Percentiles rank a stretch among this genome's conserved stretches.
Conservation (phyloP, 1,140 invertebrate species). For the Uloborus diversus region DNA sequence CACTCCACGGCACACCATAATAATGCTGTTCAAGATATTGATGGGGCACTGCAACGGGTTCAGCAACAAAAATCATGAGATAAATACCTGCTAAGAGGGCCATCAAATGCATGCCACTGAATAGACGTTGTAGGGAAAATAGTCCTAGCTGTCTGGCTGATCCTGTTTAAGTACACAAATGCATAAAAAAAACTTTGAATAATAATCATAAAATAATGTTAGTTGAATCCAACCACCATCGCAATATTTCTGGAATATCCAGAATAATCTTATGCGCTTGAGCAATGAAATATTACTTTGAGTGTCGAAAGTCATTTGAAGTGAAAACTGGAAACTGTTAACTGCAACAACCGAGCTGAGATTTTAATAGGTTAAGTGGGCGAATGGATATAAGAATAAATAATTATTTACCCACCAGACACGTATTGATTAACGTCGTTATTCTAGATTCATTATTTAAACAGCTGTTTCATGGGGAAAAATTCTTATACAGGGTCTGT, state of each 20-base stretch:
- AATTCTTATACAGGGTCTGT: no score
- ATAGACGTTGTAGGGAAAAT: constrained; percentile 24
- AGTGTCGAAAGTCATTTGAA: neutral
- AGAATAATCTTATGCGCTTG: neutral
- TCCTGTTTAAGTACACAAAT: constrained; percentile 30
- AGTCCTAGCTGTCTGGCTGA: constrained; percentile 22
- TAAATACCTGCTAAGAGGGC: constrained; percentile 42
- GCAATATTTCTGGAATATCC: neutral
- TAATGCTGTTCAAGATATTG: constrained; percentile 20
- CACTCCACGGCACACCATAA: constrained; percentile 39
- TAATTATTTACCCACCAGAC: no score
- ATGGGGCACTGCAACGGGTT: constrained; percentile 42
- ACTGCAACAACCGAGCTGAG: no score
- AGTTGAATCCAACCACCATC: neutral
- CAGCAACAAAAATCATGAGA: constrained; percentile 53
- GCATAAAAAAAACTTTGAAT: neutral
- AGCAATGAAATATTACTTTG: neutral
- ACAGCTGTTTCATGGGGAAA: no score
- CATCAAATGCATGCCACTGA: constrained; percentile 31
- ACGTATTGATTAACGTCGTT: no score
- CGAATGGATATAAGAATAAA: no score
- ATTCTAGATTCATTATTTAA: no score
- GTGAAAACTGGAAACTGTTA: neutral
- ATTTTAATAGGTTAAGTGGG: no score
- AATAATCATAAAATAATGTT: no score